Conservation (phyloP, 2,888 invertebrate species). For the Oscheius myriophilus region DNA sequence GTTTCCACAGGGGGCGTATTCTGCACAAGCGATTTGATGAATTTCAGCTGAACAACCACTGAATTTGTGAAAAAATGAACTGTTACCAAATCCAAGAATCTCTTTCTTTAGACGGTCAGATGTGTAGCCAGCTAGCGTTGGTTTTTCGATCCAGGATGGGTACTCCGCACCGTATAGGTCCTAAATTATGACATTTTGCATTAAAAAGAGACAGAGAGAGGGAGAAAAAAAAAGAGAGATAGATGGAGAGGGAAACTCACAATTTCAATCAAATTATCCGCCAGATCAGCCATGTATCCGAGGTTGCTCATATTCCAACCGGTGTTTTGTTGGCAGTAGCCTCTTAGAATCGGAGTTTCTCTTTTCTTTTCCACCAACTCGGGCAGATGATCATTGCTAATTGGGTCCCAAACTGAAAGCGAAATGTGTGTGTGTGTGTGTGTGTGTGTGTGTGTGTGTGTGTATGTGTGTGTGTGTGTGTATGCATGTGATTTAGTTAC, state of each 20-base stretch:
- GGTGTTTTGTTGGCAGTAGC: constrained; percentile 48
- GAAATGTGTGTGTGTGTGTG: background rate
- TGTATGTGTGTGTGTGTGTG: too few species aligned
- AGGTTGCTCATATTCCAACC: constrained; percentile 54
- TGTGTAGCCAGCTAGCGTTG: constrained; percentile 46
- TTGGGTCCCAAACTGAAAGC: constrained; percentile 50
- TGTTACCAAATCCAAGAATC: constrained; percentile 16
- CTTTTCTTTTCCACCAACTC: constrained; percentile 35
- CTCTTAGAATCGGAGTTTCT: constrained; percentile 33
- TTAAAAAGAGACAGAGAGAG: background rate
- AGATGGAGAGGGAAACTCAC: constrained; percentile 18
- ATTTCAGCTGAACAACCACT: constrained; percentile 43
- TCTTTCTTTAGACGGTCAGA: constrained; percentile 9
- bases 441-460: background rate
- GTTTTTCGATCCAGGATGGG: constrained; percentile 53
- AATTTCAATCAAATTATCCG: constrained; percentile 58
- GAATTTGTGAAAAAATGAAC: background rate
- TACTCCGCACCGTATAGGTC: constrained; percentile 40
- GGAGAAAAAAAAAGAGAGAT: background rate
- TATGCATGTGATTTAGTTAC: background rate
- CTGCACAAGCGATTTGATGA: constrained; percentile 56
- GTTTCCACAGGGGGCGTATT: constrained; percentile 49
- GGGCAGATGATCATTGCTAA: constrained; percentile 49
- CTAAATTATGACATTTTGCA: constrained; percentile 16
- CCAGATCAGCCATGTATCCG: constrained; percentile 52